Conservation (phyloP, 2,797 vertebrate species). For the Luscinia luscinia region DNA sequence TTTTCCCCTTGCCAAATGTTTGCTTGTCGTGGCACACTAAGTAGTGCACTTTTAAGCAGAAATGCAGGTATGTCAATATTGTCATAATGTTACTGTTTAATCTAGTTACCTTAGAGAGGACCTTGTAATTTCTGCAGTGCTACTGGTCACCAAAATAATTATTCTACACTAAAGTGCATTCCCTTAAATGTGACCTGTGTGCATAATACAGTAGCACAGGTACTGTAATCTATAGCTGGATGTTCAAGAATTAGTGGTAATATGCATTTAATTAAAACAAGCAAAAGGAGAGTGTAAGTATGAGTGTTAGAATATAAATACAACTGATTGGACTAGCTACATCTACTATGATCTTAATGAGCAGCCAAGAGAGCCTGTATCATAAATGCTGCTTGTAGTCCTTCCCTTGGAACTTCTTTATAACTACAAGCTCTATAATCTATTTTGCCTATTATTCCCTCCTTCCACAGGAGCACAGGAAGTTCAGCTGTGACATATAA, state of each 20-base stretch:
- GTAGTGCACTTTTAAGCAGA: neutral
- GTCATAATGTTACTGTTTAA: slow-evolving; percentile 47
- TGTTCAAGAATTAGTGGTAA: neutral
- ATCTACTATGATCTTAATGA: neutral
- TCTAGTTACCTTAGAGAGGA: neutral
- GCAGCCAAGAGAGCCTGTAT: neutral
- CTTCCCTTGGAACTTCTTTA: neutral
- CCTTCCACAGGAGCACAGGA: slow-evolving; percentile 25
- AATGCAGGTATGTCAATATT: slow-evolving; percentile 36
- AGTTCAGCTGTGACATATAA: slow-evolving; percentile 44
- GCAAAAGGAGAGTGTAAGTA: neutral
- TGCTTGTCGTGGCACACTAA: neutral
- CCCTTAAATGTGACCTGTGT: slow-evolving; percentile 7
- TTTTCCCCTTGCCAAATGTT: neutral
- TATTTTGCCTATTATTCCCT: neutral
- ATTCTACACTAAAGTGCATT: neutral
- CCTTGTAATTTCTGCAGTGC: neutral
- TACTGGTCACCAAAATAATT: neutral
- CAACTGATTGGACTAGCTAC: neutral
- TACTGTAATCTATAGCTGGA: neutral
- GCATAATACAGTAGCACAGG: neutral
- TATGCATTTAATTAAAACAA: neutral
- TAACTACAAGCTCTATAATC: neutral
- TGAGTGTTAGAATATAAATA: neutral
- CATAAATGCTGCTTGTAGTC: neutral